These are phyloP conservation scores for Acanthisitta chloris DNA, from an alignment of 2,113 vertebrate species.

Conservation along the genomic window DNA sequence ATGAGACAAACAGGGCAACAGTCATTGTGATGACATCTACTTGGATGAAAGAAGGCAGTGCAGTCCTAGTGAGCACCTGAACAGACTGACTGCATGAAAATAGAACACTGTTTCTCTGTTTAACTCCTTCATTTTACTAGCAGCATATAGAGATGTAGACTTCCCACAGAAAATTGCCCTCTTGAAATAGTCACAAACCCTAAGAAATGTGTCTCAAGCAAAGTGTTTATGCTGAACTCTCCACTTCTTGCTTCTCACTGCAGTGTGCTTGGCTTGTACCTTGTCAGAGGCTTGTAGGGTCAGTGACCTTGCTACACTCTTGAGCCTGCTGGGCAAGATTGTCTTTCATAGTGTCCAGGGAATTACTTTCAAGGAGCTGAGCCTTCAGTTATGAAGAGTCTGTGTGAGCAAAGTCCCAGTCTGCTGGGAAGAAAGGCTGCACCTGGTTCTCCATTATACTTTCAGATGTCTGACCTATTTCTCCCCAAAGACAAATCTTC, in stretches of 20 bases:
- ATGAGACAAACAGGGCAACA: neutral
- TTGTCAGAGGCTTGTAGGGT: neutral
- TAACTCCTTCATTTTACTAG: neutral
- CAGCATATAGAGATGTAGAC: neutral
- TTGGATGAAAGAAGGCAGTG: neutral
- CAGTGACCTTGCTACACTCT: neutral
- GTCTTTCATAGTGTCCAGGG: neutral
- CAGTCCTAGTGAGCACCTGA: neutral
- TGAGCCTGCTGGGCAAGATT: neutral
- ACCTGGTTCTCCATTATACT: neutral
- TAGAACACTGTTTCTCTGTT: neutral
- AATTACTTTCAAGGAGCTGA: neutral
- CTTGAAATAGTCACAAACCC: neutral
- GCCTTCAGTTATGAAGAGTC: neutral
- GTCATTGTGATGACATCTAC: neutral
- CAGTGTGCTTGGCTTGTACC: neutral
- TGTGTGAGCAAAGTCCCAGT: neutral
- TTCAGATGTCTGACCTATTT: neutral
- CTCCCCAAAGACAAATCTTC: neutral
- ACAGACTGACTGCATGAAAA: neutral
- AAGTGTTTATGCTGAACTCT: neutral
- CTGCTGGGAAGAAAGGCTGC: neutral
- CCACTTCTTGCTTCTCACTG: neutral
- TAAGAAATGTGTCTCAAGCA: neutral
- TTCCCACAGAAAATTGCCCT: neutral